Base-by-base conservation (phyloP, 2,113 vertebrate species). In the Nothoprocta perdicaria region DNA sequence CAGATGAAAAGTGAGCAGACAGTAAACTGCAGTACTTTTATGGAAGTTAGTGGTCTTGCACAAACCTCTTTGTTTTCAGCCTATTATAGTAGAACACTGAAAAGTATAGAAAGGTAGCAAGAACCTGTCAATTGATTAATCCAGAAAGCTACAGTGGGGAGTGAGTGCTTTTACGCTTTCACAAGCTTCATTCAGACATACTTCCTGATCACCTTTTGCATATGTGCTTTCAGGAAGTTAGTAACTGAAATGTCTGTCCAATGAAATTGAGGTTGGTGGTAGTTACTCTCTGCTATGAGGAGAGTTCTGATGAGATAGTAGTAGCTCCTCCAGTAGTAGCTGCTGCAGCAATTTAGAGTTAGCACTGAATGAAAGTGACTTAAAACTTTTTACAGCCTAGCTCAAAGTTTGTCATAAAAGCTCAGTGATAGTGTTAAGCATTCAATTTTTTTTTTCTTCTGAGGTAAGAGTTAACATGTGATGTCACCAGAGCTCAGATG, bases 261-360 rank as follows among this genome's bases (percentile, higher is more conserved):
- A 38, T 46, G 29, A 24, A 68, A 22, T 2, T 6, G 58, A 18
- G 66, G 11, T 6, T 1, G 1, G 16, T 35, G 0, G 0, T 4
- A 48, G 48, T 46, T 84, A 62, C 41, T 23, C 12, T n/a, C 24
- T 48, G 12, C 0, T 2, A 14, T 23, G 14, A 24, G 26, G 46
- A 50, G 21, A n/a, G 6, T 14, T 58, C 16, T 8, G 50, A 18
- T n/a, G 9, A 8, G 66, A 5, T 53, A 41, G 62, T n/a, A n/a
- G n/a, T n/a, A n/a, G n/a, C n/a, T n/a, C n/a, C n/a, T 31, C n/a
- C 4, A 10, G 33, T 40, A 15, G 50, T 19, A 14, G 55, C 23
- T 74, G 53, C 35, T 2, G 2, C 31, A 41, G 33, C 35, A 29
- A 14, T 13, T 10, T 4, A 12, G 43, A 72, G 53, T 23, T 83